Base-by-base conservation (phyloP, 1,140 invertebrate species). In the Homalodisca vitripennis region DNA sequence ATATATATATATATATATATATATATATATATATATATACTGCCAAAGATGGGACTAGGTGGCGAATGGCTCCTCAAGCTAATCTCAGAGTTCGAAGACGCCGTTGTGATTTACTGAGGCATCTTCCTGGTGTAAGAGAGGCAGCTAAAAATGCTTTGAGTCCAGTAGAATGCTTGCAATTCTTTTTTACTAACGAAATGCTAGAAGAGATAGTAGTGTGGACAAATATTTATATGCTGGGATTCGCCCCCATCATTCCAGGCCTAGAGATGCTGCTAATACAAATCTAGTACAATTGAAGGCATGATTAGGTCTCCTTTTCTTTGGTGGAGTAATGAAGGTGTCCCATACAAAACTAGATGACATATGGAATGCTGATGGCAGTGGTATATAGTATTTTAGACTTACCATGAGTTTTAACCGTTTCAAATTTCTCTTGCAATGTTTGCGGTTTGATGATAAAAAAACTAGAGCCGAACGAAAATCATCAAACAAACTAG, bases 391-490 rank as follows among this genome's bases (percentile, higher is more conserved):
- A 41, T 47, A 71, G 31, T 68, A 68, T 55, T 60, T 71, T 31
- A 67, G 65, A n/a, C 70, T 71, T 47, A 17, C 69, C 14, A 74
- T 74, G 72, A 51, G 27, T 14, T 22, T 70, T 32, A 47, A 70
- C 30, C 62, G 73, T 27, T 74, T 74, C 64, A 30, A 69, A 66
- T 75, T 73, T 53, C 66, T 75, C 20, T 29, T 69, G 31, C 24
- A 32, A n/a, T 32, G 67, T 63, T 53, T 74, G 27, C 26, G 70
- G 14, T 74, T 75, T 71, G 72, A 74, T 63, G 57, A 74, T 26
- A 74, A 69, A 32, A 66, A 51, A 48, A 72, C 68, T 3, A 57
- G 73, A 48, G 32, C n/a, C 20, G 51, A 72, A 34, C 51, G 72
- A 30, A 63, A 70, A 64, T 29, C 41, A 2, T 2, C 22, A 17